Evolutionary conservation across 1,140 invertebrate species (phyloP).

Genomic region (Triops longicaudatus): DNA sequence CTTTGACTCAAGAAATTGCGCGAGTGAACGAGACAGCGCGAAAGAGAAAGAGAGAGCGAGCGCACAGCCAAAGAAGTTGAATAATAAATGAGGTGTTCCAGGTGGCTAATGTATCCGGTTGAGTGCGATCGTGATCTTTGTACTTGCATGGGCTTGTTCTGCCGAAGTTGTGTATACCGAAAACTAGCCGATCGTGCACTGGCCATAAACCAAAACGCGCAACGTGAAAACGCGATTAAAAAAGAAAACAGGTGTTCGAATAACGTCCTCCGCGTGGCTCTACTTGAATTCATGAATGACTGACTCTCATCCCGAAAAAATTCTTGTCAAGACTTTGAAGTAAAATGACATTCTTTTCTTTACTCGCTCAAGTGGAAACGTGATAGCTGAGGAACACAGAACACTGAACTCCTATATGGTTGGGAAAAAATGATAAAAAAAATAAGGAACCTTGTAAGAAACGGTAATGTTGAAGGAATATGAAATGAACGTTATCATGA

Average conservation of each 20-base stretch:
- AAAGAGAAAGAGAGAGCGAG: neutral
- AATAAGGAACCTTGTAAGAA: neutral
- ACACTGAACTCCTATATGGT: neutral
- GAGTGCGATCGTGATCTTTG: conserved; percentile 4
- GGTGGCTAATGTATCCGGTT: conserved; percentile 10
- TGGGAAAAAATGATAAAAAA: neutral
- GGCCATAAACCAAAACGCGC: neutral
- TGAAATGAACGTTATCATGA: neutral
- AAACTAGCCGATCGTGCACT: neutral
- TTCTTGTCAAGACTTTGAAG: neutral
- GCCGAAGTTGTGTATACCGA: neutral
- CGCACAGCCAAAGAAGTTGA: neutral
- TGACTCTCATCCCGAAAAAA: neutral
- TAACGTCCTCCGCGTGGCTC: neutral
- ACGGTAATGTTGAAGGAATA: neutral
- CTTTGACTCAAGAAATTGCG: neutral
- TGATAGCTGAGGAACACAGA: neutral
- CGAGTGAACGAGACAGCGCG: neutral
- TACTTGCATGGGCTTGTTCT: neutral
- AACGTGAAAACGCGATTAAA: neutral
- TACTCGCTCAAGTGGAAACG: neutral
- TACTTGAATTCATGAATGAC: conserved; percentile 11
- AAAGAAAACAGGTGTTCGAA: conserved; percentile 12
- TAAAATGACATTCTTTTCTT: neutral
- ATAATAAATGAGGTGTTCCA: neutral